A percentile compares a stretch with the other conserved stretches of the same genome.
Evolutionary conservation across 2,888 invertebrate genomes (phyloP).

Genomic region (Chesias legatella): DNA sequence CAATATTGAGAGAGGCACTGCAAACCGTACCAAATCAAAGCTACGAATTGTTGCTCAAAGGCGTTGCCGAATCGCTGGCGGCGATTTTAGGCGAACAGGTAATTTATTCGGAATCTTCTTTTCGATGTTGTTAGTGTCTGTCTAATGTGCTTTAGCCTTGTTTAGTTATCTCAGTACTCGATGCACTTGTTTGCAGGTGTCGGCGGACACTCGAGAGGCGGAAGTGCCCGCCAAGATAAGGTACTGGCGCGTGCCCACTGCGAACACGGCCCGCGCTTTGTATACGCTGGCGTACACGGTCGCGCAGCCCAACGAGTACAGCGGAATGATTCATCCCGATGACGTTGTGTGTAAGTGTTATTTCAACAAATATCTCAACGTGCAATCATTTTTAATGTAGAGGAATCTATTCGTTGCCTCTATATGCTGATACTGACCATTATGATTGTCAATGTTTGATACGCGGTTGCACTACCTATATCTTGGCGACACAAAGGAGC

Average conservation of each 20-base stretch:
- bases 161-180: background rate
- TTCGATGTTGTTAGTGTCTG: constrained; percentile 9
- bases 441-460: too few species aligned
- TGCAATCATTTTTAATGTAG: too few species aligned
- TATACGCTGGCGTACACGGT: constrained; percentile 65
- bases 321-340: constrained; percentile 80
- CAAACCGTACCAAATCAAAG: constrained; percentile 90
- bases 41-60: constrained; percentile 91
- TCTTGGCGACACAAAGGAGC: too few species aligned
- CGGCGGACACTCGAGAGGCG: constrained; percentile 55
- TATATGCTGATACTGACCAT: too few species aligned
- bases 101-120: constrained; percentile 17
- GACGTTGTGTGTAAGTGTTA: constrained; percentile 80
- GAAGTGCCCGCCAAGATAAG: constrained; percentile 63
- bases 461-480: too few species aligned
- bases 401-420: too few species aligned
- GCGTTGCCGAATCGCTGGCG: constrained; percentile 90
- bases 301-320: constrained; percentile 54
- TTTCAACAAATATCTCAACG: background rate
- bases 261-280: constrained; percentile 66
- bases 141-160: constrained; percentile 8
- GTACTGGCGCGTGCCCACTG: constrained; percentile 70
- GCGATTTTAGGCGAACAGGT: constrained; percentile 90
- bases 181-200: constrained; percentile 45
- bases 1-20: constrained; percentile 89